These are phyloP conservation scores for Zaprionus obscuricornis DNA, from an alignment of 2,888 invertebrate genomes.

Conservation along the genomic window DNA sequence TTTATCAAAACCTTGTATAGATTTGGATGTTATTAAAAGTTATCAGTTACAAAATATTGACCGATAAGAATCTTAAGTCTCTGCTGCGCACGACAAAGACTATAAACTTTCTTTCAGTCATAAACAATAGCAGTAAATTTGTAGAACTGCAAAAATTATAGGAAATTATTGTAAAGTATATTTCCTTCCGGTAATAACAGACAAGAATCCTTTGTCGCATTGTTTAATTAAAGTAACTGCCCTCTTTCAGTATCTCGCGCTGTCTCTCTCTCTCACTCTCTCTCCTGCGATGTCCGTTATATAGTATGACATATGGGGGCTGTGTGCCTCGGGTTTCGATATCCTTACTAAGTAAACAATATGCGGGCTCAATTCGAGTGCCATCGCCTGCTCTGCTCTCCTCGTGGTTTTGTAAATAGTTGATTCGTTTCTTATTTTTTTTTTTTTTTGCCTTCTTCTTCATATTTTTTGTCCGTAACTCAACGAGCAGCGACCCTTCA, in stretches of 20 bases:
- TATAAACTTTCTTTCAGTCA: too few relatives aligned
- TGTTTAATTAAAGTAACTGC: conserved; percentile 17
- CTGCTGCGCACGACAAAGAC: too few relatives aligned
- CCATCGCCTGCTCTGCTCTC: neutral
- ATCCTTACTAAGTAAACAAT: conserved; percentile 77
- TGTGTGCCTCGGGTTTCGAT: conserved; percentile 54
- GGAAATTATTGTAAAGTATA: too few relatives aligned
- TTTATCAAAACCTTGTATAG: too few relatives aligned
- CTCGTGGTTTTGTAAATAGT: conserved; percentile 33
- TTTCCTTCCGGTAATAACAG: neutral
- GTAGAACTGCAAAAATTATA: neutral
- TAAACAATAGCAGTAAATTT: conserved; percentile 20
- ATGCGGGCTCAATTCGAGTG: conserved; percentile 63
- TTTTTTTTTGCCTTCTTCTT: too few relatives aligned
- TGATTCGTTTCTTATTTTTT: neutral
- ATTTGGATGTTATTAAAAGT: too few relatives aligned
- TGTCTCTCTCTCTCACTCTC: conserved; percentile 9
- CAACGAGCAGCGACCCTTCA: conserved; percentile 19
- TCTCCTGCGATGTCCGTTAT: neutral
- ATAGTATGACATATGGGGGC: conserved; percentile 52
- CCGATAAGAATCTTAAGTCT: too few relatives aligned
- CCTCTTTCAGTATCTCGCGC: conserved; percentile 31
- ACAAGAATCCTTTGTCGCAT: conserved; percentile 15
- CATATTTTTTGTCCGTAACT: conserved; percentile 40
- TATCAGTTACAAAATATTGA: too few relatives aligned